Evolutionary conservation across 1,140 invertebrate species (phyloP).

Genomic region (Armadillidium nasatum): DNA sequence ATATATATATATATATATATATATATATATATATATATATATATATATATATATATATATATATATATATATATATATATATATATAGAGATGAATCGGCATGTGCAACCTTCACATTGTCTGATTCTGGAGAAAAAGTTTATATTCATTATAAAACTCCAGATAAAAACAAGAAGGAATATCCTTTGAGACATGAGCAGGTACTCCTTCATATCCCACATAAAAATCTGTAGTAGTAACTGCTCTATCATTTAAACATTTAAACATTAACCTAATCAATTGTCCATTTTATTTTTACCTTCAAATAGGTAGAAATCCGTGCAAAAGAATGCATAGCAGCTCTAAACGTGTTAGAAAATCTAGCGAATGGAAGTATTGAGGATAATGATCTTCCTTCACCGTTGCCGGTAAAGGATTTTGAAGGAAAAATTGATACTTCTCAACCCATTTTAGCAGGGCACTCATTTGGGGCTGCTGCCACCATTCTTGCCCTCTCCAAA

Average conservation of each 20-base stretch:
- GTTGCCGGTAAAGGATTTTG: conserved; percentile 49
- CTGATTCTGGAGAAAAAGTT: conserved; percentile 32
- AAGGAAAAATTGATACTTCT: conserved; percentile 57
- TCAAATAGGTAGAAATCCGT: conserved; percentile 53
- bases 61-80: neutral
- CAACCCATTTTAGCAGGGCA: conserved; percentile 59
- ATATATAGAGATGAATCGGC: conserved; percentile 37
- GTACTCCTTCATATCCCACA: conserved; percentile 2
- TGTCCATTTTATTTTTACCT: conserved; percentile 21
- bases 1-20: conserved; percentile 27
- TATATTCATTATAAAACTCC: conserved; percentile 32
- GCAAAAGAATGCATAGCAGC: conserved; percentile 56
- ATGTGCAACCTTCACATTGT: conserved; percentile 32
- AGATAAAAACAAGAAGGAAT: conserved; percentile 30
- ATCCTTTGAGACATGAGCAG: conserved; percentile 35
- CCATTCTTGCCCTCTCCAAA: conserved; percentile 55
- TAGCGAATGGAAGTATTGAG: conserved; percentile 55
- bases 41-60: too few relatives aligned
- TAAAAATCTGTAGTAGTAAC: too few relatives aligned
- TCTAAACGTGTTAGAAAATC: conserved; percentile 55
- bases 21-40: too few relatives aligned
- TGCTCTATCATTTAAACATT: too few relatives aligned
- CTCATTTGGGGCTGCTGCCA: conserved; percentile 64
- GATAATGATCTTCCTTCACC: conserved; percentile 55
- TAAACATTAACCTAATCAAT: too few relatives aligned